Evolutionary conservation across 2,113 vertebrate species (phyloP).

Genomic region (Sylvilagus bachmani): DNA sequence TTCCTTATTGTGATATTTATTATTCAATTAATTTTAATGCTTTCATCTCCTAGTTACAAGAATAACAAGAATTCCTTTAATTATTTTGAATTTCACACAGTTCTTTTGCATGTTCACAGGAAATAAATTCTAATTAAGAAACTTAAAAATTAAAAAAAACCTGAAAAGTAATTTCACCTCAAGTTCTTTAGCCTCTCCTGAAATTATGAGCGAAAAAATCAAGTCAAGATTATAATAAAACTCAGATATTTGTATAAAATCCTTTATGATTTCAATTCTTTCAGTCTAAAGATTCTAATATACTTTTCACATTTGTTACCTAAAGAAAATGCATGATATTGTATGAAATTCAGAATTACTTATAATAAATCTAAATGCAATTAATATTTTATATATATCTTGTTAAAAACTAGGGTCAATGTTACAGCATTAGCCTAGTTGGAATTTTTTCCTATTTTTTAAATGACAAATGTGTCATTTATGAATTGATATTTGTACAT

Average conservation of each 20-base stretch:
- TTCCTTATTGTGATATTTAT: conserved; percentile 45
- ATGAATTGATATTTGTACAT: not conserved
- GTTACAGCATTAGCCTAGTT: not conserved
- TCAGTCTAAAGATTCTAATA: not conserved
- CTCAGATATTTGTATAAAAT: not conserved
- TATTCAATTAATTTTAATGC: conserved; percentile 63
- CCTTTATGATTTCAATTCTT: not conserved
- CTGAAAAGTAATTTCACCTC: not conserved
- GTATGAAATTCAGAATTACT: not conserved
- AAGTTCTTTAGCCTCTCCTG: not conserved
- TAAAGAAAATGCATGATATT: not conserved
- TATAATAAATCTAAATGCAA: not conserved
- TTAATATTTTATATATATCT: not conserved
- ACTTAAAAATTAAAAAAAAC: not conserved
- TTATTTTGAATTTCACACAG: not conserved
- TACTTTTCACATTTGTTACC: not conserved
- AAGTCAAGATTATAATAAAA: conserved; percentile 9
- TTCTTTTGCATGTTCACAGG: not conserved
- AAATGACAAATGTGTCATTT: not conserved
- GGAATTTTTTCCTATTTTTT: not conserved
- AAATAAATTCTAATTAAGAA: conserved; percentile 45
- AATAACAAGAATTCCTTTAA: conserved; percentile 38
- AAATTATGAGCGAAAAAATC: not conserved
- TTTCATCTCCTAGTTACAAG: conserved; percentile 44
- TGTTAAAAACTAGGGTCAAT: not conserved